These are phyloP conservation scores for Pterois miles DNA, from an alignment of 2,797 vertebrate species.

Conservation along the genomic window DNA sequence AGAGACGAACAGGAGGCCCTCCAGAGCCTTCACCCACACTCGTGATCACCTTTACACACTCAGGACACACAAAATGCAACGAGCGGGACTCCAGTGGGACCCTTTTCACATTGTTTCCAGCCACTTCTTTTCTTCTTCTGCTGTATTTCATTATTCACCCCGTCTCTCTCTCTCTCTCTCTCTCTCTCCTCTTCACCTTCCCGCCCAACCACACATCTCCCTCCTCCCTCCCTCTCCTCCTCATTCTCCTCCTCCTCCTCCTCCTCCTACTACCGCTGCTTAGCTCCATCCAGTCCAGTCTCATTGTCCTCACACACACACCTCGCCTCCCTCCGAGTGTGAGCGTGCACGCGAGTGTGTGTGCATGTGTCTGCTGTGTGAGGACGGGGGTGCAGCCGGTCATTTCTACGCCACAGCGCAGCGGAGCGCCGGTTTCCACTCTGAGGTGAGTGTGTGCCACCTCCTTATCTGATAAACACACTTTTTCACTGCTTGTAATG, in stretches of 20 bases:
- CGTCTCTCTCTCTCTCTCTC: constrained; percentile 15
- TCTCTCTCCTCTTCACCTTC: constrained; percentile 54
- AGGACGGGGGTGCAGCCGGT: constrained; percentile 41
- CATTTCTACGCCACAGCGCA: constrained; percentile 22
- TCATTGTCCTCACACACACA: constrained; percentile 70
- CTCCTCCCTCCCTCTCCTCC: constrained; percentile 37
- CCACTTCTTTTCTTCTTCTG: constrained; percentile 31
- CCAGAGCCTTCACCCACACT: constrained; percentile 10
- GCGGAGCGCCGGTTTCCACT: constrained; percentile 30
- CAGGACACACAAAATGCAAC: constrained; percentile 23
- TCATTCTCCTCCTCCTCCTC: constrained; percentile 34
- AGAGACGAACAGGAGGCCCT: constrained; percentile 27
- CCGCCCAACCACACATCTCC: constrained; percentile 59
- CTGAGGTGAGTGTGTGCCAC: constrained; percentile 66
- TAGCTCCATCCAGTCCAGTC: constrained; percentile 67
- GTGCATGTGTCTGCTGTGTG: constrained; percentile 48
- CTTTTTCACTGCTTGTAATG: not conserved
- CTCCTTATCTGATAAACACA: not conserved
- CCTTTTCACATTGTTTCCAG: constrained; percentile 27
- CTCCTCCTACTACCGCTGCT: constrained; percentile 54
- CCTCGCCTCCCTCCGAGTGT: constrained; percentile 20
- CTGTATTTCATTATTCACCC: constrained; percentile 56
- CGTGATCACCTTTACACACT: constrained; percentile 15
- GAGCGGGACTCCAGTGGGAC: constrained; percentile 32
- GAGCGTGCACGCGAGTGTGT: constrained; percentile 7